Conservation (phyloP, 2,113 vertebrate species). For the Probosciger aterrimus region DNA sequence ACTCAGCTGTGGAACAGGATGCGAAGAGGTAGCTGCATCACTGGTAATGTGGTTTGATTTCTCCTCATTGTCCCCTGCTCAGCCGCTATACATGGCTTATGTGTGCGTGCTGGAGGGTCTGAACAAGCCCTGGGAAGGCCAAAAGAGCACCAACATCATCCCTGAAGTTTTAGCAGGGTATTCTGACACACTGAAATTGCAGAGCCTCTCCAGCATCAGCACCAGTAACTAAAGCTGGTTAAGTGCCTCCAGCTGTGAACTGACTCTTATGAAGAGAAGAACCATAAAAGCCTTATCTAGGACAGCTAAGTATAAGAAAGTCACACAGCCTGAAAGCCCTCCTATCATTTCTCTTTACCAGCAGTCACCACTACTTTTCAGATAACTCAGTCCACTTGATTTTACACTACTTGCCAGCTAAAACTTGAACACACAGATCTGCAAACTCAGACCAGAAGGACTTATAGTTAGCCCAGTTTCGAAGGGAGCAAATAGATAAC, state of each 20-base stretch:
- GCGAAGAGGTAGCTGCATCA: rapidly evolving
- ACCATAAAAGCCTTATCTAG: not conserved
- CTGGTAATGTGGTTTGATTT: not conserved
- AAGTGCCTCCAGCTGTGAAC: conserved; percentile 14
- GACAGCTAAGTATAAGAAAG: not conserved
- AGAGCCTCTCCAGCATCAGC: not conserved
- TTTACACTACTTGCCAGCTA: not conserved
- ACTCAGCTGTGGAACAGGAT: not conserved
- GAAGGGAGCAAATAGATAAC: not conserved
- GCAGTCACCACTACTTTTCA: not conserved
- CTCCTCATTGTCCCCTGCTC: not conserved
- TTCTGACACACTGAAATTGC: not conserved
- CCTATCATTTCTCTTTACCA: not conserved
- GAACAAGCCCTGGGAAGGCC: not conserved
- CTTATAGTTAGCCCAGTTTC: not conserved
- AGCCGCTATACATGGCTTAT: not conserved
- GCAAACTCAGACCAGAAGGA: not conserved
- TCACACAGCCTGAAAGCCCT: not conserved
- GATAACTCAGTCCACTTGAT: not conserved
- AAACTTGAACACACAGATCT: not conserved
- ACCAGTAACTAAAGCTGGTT: not conserved
- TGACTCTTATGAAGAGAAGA: not conserved
- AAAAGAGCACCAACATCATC: not conserved
- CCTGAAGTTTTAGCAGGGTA: not conserved
- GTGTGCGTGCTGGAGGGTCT: rapidly evolving